Evolutionary conservation across 2,797 vertebrate species (phyloP).

Genomic region (Sternotherus odoratus): DNA sequence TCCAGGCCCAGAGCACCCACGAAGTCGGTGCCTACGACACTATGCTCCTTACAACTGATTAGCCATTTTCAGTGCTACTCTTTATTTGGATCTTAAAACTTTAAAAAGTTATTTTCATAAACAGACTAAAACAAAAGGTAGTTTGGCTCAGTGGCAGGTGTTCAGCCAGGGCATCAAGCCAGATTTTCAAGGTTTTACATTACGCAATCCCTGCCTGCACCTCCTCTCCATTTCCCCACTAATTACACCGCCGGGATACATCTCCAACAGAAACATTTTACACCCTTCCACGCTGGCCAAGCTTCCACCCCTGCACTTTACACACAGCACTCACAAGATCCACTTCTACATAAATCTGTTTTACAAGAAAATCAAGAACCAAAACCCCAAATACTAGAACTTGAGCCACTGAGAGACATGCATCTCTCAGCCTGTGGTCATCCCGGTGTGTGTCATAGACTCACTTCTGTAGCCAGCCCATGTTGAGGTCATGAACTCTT

Average conservation of each 20-base stretch:
- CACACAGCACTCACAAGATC: neutral
- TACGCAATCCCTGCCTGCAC: neutral
- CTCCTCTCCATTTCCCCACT: neutral
- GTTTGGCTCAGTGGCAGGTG: neutral
- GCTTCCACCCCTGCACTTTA: neutral
- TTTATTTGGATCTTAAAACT: neutral
- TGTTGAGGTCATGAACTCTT: neutral
- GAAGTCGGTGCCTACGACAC: neutral
- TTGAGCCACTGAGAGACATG: neutral
- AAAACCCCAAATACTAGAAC: too few relatives aligned
- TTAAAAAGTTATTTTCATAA: neutral
- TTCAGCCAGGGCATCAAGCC: neutral
- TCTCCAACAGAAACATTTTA: neutral
- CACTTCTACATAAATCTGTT: neutral
- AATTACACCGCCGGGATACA: neutral
- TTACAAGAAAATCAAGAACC: neutral
- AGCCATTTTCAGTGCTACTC: neutral
- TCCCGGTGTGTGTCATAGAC: neutral
- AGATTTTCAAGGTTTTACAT: neutral
- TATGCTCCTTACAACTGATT: neutral
- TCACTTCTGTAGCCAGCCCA: neutral
- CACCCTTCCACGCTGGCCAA: neutral
- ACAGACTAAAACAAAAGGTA: neutral
- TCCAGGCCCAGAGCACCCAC: too few relatives aligned
- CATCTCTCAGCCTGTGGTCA: neutral